phyloP scores from a whole-genome alignment of 2,113 vertebrate genomes.

The Leptodactylus fuscus region DNA sequence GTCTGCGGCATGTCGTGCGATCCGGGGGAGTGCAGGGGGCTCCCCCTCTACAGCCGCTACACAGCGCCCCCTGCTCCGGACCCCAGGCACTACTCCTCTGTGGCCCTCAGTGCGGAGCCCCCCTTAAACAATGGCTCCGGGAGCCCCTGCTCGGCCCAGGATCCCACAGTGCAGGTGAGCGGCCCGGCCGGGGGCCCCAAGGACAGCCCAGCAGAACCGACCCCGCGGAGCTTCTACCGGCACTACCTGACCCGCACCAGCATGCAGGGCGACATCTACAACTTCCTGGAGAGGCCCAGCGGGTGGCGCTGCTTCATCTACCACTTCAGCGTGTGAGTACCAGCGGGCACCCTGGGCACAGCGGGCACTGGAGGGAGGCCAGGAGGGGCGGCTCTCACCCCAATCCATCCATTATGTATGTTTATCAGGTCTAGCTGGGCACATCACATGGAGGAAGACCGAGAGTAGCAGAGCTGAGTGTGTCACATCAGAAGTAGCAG shows the following conservation, averaged over 20 bases:
- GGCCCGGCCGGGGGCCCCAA: constrained; percentile 63
- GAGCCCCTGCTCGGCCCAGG: constrained; percentile 68
- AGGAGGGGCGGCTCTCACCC: no score
- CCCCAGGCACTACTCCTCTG: constrained; percentile 74
- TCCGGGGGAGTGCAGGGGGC: constrained; percentile 56
- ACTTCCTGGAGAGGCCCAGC: constrained; percentile 90
- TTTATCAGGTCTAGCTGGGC: no score
- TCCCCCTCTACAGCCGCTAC: constrained; percentile 60
- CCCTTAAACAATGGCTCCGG: constrained; percentile 76
- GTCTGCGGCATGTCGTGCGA: constrained; percentile 63
- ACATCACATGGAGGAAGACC: no score
- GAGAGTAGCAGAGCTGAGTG: no score
- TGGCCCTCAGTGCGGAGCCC: constrained; percentile 76
- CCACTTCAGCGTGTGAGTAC: constrained; percentile 93
- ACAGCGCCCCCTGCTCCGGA: constrained; percentile 63
- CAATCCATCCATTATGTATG: background rate
- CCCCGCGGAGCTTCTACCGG: constrained; percentile 73
- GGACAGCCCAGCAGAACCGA: constrained; percentile 60
- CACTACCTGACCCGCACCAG: constrained; percentile 81
- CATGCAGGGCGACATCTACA: constrained; percentile 88
- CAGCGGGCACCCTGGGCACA: background rate
- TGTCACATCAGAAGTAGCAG: no score
- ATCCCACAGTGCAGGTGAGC: constrained; percentile 68
- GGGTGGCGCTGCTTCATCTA: constrained; percentile 89
- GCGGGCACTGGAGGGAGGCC: no score